Conservation (phyloP, 1,140 invertebrate genomes). For the Cydia amplana region DNA sequence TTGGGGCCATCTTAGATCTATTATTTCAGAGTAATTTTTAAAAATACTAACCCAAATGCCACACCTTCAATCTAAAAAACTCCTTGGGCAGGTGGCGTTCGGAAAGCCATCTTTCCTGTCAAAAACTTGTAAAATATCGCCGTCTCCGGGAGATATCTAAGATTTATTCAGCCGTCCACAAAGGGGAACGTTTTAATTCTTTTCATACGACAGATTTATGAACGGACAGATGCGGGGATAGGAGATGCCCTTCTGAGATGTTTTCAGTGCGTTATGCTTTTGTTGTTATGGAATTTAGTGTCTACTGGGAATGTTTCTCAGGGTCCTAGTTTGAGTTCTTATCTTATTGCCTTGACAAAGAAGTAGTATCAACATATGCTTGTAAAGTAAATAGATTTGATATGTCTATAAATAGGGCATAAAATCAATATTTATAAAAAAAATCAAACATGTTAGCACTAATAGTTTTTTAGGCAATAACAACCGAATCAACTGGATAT, state of each 20-base stretch:
- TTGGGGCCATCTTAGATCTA: neutral
- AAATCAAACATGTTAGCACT: too few species aligned
- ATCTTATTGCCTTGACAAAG: too few species aligned
- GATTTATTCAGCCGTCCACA: conserved; percentile 74
- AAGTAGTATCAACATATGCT: too few species aligned
- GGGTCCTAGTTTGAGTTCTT: too few species aligned
- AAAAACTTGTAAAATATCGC: conserved; percentile 81
- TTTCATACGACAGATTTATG: conserved; percentile 77
- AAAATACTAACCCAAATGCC: conserved; percentile 27
- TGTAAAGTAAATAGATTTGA: too few species aligned
- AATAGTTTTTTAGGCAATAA: too few species aligned
- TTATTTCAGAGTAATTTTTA: conserved; percentile 18
- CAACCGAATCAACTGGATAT: too few species aligned
- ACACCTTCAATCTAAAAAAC: conserved; percentile 39
- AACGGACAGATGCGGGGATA: conserved; percentile 60
- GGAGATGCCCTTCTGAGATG: conserved; percentile 19
- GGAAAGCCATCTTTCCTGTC: conserved; percentile 76
- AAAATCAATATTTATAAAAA: too few species aligned
- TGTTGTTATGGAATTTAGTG: neutral
- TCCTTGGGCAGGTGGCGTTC: conserved; percentile 48
- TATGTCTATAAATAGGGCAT: too few species aligned
- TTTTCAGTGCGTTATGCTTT: conserved; percentile 15
- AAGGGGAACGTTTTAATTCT: conserved; percentile 77
- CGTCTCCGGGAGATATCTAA: conserved; percentile 71
- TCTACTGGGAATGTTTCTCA: too few species aligned